Evolutionary conservation across 37 sponge, comb jelly and placozoan species (phyloP).

Genomic region (Cliona cf. orientalis): DNA sequence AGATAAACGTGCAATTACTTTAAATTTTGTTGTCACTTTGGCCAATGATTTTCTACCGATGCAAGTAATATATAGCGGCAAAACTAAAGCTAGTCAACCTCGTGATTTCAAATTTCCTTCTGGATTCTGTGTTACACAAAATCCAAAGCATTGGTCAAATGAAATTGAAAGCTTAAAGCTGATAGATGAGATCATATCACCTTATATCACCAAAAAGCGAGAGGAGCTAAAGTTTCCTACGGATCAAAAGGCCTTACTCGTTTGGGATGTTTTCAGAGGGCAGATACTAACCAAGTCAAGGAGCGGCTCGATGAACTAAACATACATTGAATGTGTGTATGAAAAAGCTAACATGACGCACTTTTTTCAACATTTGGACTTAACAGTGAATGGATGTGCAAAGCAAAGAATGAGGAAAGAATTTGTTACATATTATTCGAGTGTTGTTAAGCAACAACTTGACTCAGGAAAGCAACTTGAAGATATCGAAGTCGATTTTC

Average conservation of each 20-base stretch:
- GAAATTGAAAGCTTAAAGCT: conserved; percentile 52
- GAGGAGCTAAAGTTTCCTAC: conserved; percentile 24
- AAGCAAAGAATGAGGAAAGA: conserved; percentile 26
- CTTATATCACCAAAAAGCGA: conserved; percentile 36
- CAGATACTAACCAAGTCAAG: conserved; percentile 38
- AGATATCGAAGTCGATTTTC: conserved; percentile 48
- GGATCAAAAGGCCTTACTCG: conserved; percentile 26
- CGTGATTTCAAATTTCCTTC: too few relatives aligned
- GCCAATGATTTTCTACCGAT: conserved; percentile 42
- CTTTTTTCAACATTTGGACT: conserved; percentile 58
- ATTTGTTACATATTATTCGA: conserved; percentile 39
- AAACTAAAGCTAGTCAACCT: conserved; percentile 50
- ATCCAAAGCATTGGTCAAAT: conserved; percentile 57
- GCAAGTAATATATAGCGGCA: conserved; percentile 62
- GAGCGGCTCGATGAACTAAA: not conserved
- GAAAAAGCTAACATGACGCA: conserved; percentile 67
- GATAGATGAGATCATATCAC: conserved; percentile 49
- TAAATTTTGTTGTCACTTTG: conserved; percentile 33
- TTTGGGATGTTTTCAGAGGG: conserved; percentile 64
- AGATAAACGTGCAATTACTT: conserved; percentile 51
- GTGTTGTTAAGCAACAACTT: conserved; percentile 32
- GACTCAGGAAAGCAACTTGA: conserved; percentile 38
- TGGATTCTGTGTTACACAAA: too few relatives aligned
- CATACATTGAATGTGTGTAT: conserved; percentile 49
- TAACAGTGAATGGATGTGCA: conserved; percentile 55